phyloP scores from a whole-genome alignment of 2,797 vertebrate species.

The Coreius guichenoti region DNA sequence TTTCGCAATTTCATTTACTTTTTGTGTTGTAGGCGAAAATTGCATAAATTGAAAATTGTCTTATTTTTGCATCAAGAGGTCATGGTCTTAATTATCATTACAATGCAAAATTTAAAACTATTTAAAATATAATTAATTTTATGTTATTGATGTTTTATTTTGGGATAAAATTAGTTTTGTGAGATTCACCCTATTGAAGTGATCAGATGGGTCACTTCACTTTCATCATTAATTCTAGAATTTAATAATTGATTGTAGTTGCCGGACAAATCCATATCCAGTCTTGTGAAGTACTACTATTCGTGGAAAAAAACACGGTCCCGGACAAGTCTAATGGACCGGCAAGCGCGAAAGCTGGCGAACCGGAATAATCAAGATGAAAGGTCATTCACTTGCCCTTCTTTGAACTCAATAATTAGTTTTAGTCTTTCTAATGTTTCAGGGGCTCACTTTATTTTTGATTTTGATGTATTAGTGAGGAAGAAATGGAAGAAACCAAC shows the following conservation, averaged over 20 bases:
- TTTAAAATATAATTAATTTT: not conserved
- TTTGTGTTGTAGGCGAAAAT: not conserved
- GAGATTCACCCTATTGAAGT: not conserved
- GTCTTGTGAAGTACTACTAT: slow-evolving; percentile 98
- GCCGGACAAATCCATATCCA: slow-evolving; percentile 98
- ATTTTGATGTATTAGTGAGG: slow-evolving; percentile 83
- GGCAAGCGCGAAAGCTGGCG: slow-evolving; percentile 93
- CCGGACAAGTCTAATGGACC: slow-evolving; percentile 97
- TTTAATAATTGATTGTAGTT: slow-evolving; percentile 66
- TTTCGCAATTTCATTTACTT: not conserved
- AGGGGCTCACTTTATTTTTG: slow-evolving; percentile 36
- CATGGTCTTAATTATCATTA: not conserved
- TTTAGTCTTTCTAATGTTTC: slow-evolving; percentile 16
- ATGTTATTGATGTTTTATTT: not conserved
- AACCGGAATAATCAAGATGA: slow-evolving; percentile 92
- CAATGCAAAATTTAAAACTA: not conserved
- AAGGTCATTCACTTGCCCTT: slow-evolving; percentile 77
- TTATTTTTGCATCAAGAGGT: not conserved
- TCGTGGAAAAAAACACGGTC: slow-evolving; percentile 99
- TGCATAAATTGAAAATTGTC: not conserved
- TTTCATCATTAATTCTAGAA: not conserved
- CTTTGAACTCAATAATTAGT: not conserved
- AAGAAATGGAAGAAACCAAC: slow-evolving; percentile 92
- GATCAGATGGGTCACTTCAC: not conserved
- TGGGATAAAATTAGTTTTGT: not conserved